phyloP scores from a whole-genome alignment of 1,140 invertebrate genomes.

The Caenorhabditis remanei region DNA sequence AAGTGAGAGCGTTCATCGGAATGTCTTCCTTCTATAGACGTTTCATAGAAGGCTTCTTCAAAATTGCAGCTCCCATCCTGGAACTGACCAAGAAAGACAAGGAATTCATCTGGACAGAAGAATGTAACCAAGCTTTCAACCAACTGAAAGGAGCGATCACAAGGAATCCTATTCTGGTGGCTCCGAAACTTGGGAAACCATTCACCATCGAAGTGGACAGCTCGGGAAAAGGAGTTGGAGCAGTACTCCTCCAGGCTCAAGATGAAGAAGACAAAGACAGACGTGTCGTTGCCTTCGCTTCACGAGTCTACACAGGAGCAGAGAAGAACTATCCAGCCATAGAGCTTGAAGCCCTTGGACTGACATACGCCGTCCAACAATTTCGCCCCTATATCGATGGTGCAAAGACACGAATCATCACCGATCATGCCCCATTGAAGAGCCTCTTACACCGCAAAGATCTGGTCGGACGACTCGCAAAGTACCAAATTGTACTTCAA shows the following conservation, averaged over 20 bases:
- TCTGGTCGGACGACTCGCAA: neutral
- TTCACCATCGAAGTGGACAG: neutral
- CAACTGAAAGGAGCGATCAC: neutral
- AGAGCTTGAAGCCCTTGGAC: neutral
- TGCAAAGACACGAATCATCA: neutral
- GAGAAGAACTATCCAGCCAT: neutral
- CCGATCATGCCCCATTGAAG: neutral
- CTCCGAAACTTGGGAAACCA: neutral
- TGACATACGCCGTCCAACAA: neutral
- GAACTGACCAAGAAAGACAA: neutral
- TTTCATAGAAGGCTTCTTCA: neutral
- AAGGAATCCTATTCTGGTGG: neutral
- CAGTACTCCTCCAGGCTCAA: neutral
- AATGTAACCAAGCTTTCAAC: neutral
- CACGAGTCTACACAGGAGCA: neutral
- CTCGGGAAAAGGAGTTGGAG: neutral
- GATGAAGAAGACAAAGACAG: neutral
- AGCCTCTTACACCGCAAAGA: neutral
- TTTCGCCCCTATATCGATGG: neutral
- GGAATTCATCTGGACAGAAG: neutral
- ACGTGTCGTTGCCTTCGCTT: neutral
- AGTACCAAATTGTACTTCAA: conserved; percentile 5
- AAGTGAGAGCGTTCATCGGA: neutral
- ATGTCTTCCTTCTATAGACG: neutral
- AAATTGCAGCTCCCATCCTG: neutral